Evolutionary conservation across 2,113 vertebrate genomes (phyloP), one percentile per base, ranked within the genome.

Genomic region (Gopherus flavomarginatus): DNA sequence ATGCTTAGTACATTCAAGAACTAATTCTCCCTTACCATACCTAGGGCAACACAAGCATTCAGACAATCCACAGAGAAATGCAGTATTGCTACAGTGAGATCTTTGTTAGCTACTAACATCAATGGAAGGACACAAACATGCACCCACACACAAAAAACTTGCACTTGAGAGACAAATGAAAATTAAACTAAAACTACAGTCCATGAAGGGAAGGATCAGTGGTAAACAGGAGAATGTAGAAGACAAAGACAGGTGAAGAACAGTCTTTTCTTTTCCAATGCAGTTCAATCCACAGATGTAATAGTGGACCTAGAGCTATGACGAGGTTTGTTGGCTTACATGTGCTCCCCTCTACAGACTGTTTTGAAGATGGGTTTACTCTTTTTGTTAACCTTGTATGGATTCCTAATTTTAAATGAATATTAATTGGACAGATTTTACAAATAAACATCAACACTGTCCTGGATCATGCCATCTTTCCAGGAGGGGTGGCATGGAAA

Each of bases 401-500:
- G n/a, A 90, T 24, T 50, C 79, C 52, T 94, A 62, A 42, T 88
- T 85, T 90, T 38, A 84, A 88, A 14, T 8, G 6, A 47, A 8
- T 42, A 44, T 89, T 3, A 17, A 26, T 11, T 75, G 10, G 47
- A 79, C 65, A 26, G 27, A 50, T 1, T 16, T 1, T 16, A 27
- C 31, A 53, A 17, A 35, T 42, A 52, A 65, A 0, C 1, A 47
- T 19, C 24, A 80, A 52, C 35, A 69, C 31, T 24, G 24, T 9
- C 78, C 90, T 56, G 82, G 13, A 91, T 50, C 26, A 54, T 35
- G 4, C 81, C 49, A 72, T 11, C 89, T 96, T 52, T 86, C n/a
- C 5, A n/a, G 50, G 27, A 77, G 12, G 93, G 92, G 81, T 86
- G 78, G 22, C 52, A 88, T 81, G 49, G 77, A 93, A 95, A 86